Base-by-base conservation (phyloP, 2,797 vertebrate species). In the Argyrosomus regius region DNA sequence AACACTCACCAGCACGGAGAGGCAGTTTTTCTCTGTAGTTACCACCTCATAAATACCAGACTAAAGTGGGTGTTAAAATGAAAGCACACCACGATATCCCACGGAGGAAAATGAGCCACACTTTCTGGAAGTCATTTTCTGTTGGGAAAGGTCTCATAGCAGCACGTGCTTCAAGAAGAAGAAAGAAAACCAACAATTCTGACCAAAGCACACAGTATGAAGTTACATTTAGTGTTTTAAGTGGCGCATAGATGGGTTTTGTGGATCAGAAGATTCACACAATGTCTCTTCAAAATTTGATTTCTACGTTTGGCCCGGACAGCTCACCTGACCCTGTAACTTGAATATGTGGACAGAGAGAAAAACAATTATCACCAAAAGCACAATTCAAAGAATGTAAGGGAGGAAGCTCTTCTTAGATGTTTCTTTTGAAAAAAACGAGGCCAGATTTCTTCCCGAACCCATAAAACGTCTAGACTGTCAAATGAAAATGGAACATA, bases 381-480 rank as follows among this genome's bases (percentile, higher is more conserved):
- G 69, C 59, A 61, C 26, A 59, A 79, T n/a, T 52, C 24, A 76
- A 56, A 77, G 59, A 73, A 83, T 60, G 43, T 41, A 59, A 53
- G 72, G 72, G 77, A 78, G 68, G 73, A 82, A 72, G 67, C 60
- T 54, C 60, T 59, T 71, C 60, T 81, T 60, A 85, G 70, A 88
- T 77, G 81, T 84, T 71, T 83, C 69, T 76, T 64, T 79, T 18
- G 63, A 91, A 91, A 82, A 82, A 87, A 65, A 72, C 41, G 18
- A 80, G 79, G 82, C 86, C 69, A 70, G 80, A 88, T 89, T 92
- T 91, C 81, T 91, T 91, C 82, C 88, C 80, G 54, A 85, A 88
- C 77, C 83, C 92, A 91, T 94, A 93, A 94, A 94, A 89, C 24
- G 92, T 94, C 93, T 92, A 91, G 93, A 92, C 93, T 90, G 92